These are phyloP conservation scores for Aphelocoma californica DNA, from an alignment of 2,797 vertebrate species.

Conservation along the genomic window DNA sequence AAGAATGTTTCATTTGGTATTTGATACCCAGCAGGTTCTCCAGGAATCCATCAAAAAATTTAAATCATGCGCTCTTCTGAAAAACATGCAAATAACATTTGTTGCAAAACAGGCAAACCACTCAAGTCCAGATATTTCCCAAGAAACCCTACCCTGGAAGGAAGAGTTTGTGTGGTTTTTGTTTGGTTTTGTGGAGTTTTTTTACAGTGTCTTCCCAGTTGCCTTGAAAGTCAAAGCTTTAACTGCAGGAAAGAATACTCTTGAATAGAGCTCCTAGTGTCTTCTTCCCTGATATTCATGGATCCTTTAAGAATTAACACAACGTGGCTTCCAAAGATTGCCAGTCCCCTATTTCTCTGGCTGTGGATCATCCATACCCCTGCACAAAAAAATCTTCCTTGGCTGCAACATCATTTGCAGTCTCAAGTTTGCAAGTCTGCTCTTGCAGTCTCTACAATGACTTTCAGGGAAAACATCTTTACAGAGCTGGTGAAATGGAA, in stretches of 20 bases:
- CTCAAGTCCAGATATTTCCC: not conserved
- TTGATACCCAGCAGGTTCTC: not conserved
- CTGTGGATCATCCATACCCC: not conserved
- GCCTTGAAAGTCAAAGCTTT: not conserved
- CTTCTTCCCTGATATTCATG: not conserved
- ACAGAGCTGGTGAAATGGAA: not conserved
- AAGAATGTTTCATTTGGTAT: not conserved
- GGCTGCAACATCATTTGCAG: not conserved
- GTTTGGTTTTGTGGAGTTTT: rapidly evolving
- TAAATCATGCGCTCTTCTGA: not conserved
- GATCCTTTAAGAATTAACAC: not conserved
- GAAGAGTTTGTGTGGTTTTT: not conserved
- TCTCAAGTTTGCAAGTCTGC: not conserved
- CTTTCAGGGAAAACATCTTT: not conserved
- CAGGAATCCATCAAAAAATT: not conserved
- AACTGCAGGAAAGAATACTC: not conserved
- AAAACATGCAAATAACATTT: not conserved
- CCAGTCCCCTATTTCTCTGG: not conserved
- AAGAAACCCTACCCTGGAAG: not conserved
- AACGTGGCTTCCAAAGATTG: not conserved
- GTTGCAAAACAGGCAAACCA: not conserved
- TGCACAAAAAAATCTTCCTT: not conserved
- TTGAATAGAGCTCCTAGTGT: not conserved
- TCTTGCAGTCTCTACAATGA: not conserved
- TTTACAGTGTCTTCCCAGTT: not conserved